These are phyloP conservation scores for Tromatobia lineatoria DNA, from an alignment of 2,888 invertebrate genomes.

Conservation along the genomic window DNA sequence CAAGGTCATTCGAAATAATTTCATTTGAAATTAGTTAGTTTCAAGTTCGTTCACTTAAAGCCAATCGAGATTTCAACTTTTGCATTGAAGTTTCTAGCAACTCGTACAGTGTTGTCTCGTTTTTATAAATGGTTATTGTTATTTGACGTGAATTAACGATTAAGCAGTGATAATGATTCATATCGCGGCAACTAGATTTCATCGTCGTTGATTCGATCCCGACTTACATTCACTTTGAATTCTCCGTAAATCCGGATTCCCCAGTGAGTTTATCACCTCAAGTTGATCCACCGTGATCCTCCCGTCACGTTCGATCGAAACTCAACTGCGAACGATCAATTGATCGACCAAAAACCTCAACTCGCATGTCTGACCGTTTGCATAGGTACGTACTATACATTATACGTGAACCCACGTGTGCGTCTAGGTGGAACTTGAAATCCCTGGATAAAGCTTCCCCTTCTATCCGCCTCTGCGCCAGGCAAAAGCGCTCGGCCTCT, in stretches of 20 bases:
- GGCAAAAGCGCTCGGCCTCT: conserved; percentile 40
- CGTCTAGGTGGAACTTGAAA: conserved; percentile 45
- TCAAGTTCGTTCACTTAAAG: no score
- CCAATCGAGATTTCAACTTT: no score
- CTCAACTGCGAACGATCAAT: conserved; percentile 23
- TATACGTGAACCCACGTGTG: conserved; percentile 4
- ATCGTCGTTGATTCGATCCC: background rate
- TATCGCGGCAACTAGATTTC: background rate
- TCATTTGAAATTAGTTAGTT: no score
- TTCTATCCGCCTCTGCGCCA: conserved; percentile 10
- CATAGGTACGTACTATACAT: background rate
- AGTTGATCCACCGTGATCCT: background rate
- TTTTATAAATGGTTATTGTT: no score
- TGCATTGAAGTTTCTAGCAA: no score
- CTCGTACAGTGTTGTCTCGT: no score
- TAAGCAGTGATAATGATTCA: no score
- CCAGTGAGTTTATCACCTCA: background rate
- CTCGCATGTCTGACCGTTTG: background rate
- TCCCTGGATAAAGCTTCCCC: conserved; percentile 28
- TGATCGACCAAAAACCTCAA: conserved; percentile 20
- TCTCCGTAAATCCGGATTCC: background rate
- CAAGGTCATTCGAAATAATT: no score
- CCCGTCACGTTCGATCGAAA: background rate
- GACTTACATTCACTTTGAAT: background rate
- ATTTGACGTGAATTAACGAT: no score